phyloP scores from a whole-genome alignment of 1,140 invertebrate genomes.

The Phortica variegata region DNA sequence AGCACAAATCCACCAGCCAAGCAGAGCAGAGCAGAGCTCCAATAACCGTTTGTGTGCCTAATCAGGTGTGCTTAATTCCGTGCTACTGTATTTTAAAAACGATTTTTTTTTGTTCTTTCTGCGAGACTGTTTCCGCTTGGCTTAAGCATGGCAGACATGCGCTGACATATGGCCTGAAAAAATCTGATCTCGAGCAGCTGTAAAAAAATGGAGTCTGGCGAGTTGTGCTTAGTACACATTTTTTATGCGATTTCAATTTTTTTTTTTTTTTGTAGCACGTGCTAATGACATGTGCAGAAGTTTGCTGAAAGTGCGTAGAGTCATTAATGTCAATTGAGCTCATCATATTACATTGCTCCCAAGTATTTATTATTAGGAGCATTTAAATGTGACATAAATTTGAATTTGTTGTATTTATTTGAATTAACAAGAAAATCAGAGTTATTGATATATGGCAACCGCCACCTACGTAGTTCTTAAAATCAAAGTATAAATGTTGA shows the following conservation, averaged over 20 bases:
- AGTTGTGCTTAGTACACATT: too few relatives aligned
- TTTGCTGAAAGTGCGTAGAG: too few relatives aligned
- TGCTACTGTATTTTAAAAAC: conserved; percentile 39
- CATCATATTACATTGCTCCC: too few relatives aligned
- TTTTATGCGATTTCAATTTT: conserved; percentile 5
- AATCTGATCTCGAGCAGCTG: conserved; percentile 22
- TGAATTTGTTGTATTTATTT: too few relatives aligned
- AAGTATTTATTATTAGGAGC: too few relatives aligned
- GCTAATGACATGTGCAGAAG: too few relatives aligned
- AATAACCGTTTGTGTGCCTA: conserved; percentile 36
- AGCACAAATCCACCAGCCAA: conserved; percentile 11
- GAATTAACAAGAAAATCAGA: too few relatives aligned
- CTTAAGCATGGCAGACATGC: conserved; percentile 21
- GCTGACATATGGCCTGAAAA: conserved; percentile 38
- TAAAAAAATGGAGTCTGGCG: conserved; percentile 17
- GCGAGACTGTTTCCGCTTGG: conserved; percentile 42
- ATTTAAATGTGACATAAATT: too few relatives aligned
- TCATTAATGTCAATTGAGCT: too few relatives aligned
- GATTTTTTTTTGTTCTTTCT: conserved; percentile 4
- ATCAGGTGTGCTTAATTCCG: conserved; percentile 47
- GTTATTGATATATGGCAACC: too few relatives aligned
- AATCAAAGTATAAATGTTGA: too few relatives aligned
- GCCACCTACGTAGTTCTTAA: too few relatives aligned
- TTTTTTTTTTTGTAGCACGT: conserved; percentile 39
- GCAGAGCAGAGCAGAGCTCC: conserved; percentile 22